Evolutionary conservation across 2,797 vertebrate species (phyloP).

Genomic region (Choloepus didactylus): DNA sequence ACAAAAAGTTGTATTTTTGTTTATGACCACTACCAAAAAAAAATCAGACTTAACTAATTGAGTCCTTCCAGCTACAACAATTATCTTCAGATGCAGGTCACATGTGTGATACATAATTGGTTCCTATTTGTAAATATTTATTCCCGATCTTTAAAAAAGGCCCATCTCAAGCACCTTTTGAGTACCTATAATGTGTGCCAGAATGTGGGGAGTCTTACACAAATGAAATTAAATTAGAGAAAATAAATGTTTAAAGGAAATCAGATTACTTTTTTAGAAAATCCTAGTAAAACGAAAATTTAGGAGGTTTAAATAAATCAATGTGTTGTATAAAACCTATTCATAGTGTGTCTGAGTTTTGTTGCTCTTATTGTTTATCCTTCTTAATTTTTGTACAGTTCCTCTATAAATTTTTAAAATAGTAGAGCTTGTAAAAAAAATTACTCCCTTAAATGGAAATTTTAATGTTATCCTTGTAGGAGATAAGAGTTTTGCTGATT

Average conservation of each 20-base stretch:
- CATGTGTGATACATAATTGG: constrained; percentile 1
- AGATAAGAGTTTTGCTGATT: constrained; percentile 34
- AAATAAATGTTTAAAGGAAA: constrained; percentile 61
- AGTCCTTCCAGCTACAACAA: constrained; percentile 3
- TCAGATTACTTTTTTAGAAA: constrained; percentile 53
- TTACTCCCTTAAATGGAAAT: constrained; percentile 36
- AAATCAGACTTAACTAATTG: not conserved
- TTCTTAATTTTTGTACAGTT: not conserved
- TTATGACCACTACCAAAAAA: constrained; percentile 41
- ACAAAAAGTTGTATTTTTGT: constrained; percentile 35
- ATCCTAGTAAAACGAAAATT: constrained; percentile 49
- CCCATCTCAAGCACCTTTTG: constrained; percentile 39
- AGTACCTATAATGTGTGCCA: not conserved
- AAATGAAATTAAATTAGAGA: constrained; percentile 48
- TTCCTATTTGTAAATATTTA: constrained; percentile 65
- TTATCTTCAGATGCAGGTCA: constrained; percentile 46
- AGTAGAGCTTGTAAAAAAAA: constrained; percentile 3
- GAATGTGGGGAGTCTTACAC: not conserved
- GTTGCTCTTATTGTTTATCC: not conserved
- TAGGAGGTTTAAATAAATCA: constrained; percentile 11
- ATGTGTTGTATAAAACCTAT: not conserved
- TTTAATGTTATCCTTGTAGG: not conserved
- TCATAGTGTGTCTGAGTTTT: constrained; percentile 1
- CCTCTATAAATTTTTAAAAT: not conserved
- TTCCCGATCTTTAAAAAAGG: constrained; percentile 59